Conservation (phyloP, 2,113 vertebrate species). For the Sakesphorus luctuosus region DNA sequence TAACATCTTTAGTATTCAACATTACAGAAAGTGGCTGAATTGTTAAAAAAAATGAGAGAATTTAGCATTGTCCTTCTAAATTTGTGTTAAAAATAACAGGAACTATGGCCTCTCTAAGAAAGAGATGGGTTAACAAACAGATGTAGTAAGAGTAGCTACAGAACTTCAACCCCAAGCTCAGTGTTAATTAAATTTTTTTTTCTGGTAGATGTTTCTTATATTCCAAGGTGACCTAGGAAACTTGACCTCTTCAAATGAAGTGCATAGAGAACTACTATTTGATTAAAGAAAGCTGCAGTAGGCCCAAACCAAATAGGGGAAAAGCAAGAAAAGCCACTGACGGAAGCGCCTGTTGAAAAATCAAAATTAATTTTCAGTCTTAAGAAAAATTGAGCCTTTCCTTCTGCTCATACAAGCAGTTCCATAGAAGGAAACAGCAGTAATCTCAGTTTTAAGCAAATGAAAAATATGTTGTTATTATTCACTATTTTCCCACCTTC, state of each 20-base stretch:
- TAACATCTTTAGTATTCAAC: background rate
- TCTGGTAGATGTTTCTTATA: background rate
- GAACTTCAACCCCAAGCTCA: background rate
- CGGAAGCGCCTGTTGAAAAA: background rate
- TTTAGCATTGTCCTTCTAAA: background rate
- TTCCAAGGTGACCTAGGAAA: conserved; percentile 43
- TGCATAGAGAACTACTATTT: background rate
- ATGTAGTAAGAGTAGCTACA: background rate
- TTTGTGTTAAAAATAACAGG: background rate
- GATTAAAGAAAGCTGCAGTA: background rate
- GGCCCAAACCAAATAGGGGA: background rate
- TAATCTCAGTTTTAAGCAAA: background rate
- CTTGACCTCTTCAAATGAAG: conserved; percentile 25
- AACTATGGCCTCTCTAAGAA: background rate
- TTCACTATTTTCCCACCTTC: background rate
- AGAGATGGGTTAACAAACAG: background rate
- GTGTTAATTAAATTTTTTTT: background rate
- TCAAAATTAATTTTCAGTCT: background rate
- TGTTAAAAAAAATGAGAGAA: background rate
- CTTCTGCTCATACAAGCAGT: background rate
- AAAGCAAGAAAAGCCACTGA: background rate
- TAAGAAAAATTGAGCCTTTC: background rate
- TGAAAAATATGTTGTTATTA: background rate
- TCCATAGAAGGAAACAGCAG: background rate
- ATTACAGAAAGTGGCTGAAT: background rate